A percentile compares a stretch with the other conserved stretches of the same genome.
Conservation (phyloP, 2,113 vertebrate genomes). For the Ovis aries region DNA sequence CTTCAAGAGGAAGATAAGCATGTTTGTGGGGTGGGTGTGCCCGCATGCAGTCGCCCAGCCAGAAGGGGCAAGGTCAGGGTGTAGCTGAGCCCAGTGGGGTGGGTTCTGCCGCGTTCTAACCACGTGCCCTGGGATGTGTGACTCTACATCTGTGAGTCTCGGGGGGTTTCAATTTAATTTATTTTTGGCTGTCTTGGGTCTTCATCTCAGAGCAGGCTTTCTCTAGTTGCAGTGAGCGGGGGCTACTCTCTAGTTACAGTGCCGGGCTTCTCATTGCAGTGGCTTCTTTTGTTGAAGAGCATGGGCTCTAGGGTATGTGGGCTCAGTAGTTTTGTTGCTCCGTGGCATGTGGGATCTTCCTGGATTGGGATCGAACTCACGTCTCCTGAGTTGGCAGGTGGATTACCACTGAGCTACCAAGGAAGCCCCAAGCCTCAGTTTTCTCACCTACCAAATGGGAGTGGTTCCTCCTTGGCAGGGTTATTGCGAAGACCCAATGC, state of each 20-base stretch:
- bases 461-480: background rate
- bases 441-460: background rate
- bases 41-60: constrained; percentile 58
- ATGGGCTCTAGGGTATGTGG: background rate
- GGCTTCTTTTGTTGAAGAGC: background rate
- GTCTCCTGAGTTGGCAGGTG: background rate
- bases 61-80: constrained; percentile 78
- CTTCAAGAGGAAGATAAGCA: background rate
- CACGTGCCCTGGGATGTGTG: background rate
- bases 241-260: background rate
- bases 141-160: background rate
- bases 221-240: background rate
- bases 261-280: background rate
- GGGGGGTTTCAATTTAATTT: background rate
- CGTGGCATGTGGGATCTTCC: background rate
- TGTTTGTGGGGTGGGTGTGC: accelerated
- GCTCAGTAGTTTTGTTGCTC: background rate
- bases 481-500: background rate
- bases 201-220: background rate
- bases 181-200: background rate
- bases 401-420: background rate
- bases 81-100: background rate
- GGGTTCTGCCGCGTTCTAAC: background rate
- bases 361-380: background rate
- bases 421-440: background rate